These are phyloP conservation scores for Carettochelys insculpta DNA, from an alignment of 2,113 vertebrate genomes.

Conservation along the genomic window DNA sequence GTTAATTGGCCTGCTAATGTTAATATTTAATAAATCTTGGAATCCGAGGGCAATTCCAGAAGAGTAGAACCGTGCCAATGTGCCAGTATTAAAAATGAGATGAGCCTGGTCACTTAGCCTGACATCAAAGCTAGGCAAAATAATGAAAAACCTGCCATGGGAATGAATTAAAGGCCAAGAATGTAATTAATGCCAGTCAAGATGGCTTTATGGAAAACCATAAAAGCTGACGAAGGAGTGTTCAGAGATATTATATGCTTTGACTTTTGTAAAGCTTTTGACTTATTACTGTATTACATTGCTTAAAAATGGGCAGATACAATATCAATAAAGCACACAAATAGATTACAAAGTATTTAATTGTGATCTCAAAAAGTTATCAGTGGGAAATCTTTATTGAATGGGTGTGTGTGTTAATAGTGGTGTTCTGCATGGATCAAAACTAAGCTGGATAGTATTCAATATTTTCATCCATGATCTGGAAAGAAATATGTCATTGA, in stretches of 20 bases:
- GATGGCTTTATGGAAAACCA: background rate
- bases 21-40: background rate
- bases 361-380: background rate
- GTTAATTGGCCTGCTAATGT: background rate
- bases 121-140: background rate
- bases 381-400: background rate
- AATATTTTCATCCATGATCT: background rate
- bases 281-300: background rate
- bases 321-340: background rate
- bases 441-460: background rate
- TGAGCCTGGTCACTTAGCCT: background rate
- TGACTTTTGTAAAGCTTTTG: background rate
- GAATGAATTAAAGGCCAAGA: background rate
- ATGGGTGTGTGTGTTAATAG: background rate
- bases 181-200: background rate
- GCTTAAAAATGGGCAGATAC: background rate
- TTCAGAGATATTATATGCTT: background rate
- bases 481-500: background rate
- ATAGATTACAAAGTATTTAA: background rate
- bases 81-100: fast-evolving
- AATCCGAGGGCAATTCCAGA: background rate
- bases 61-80: background rate
- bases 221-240: background rate
- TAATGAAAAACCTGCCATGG: background rate
- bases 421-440: background rate